phyloP scores from a whole-genome alignment of 1,140 invertebrate genomes.

The Oryzaephilus surinamensis region DNA sequence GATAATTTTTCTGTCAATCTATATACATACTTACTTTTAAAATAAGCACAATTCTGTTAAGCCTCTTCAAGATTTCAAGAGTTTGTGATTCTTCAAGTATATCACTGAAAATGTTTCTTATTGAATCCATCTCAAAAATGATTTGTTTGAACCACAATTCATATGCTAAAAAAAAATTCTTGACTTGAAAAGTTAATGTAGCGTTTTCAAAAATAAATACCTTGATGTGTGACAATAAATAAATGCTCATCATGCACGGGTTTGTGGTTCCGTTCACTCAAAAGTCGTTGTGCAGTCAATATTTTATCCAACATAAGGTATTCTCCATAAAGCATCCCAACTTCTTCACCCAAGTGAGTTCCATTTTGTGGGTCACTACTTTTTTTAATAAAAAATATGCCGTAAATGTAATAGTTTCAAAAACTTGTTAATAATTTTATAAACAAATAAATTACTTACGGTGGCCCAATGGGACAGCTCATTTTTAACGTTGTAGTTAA shows the following conservation, averaged over 20 bases:
- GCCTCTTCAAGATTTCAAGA: conserved; percentile 82
- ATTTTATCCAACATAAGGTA: conserved; percentile 87
- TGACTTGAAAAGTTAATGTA: too few relatives aligned
- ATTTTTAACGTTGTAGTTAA: conserved; percentile 7
- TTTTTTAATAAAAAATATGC: conserved; percentile 3
- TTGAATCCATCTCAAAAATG: conserved; percentile 91
- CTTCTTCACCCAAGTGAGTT: conserved; percentile 45
- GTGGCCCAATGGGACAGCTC: conserved; percentile 15
- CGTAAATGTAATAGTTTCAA: conserved; percentile 3
- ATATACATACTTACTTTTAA: conserved; percentile 89
- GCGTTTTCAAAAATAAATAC: conserved; percentile 46
- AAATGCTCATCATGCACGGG: conserved; percentile 94
- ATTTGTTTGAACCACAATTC: conserved; percentile 99
- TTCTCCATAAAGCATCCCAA: conserved; percentile 72
- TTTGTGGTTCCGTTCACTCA: conserved; percentile 58
- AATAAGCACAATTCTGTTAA: conserved; percentile 88
- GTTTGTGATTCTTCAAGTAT: conserved; percentile 86
- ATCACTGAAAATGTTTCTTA: conserved; percentile 69
- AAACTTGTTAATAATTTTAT: conserved; percentile 1
- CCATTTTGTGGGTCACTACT: conserved; percentile 36
- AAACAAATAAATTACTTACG: conserved; percentile 10
- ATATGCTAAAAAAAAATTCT: conserved; percentile 62
- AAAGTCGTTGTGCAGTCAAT: conserved; percentile 71
- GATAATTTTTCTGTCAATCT: too few relatives aligned
- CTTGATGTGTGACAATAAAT: conserved; percentile 96